Evolutionary conservation across 2,113 vertebrate genomes (phyloP), one percentile per base, ranked within the genome.

Genomic region (Lucifuga dentata): DNA sequence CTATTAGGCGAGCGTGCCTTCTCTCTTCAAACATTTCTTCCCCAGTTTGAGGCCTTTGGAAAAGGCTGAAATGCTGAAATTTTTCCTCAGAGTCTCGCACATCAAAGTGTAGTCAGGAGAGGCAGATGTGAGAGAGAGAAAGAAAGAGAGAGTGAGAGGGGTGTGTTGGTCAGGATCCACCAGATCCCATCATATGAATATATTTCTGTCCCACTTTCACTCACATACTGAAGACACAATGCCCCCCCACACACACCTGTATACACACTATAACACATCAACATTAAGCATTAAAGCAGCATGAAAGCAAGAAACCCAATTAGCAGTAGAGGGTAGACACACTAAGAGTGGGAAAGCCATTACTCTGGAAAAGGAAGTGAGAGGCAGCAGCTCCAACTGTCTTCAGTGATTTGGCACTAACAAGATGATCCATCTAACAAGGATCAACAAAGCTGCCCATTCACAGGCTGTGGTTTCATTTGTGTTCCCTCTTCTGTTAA

Each of bases 1-100:
- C 68, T 81, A 91, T 91, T 87, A 91, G 78, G 65, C 68, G 72
- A 84, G 81, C 82, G 81, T 76, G 60, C 68, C 46, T 80, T 71
- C 36, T 68, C 63, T 73, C 78, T 86, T 91, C 89, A 90, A 86
- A 91, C 32, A 51, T 23, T 64, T 76, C 68, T 68, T 78, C 44
- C 43, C 51, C 73, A 56, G 66, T 87, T 86, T 78, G 80, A 82
- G 80, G 66, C 68, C 77, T 78, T 72, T 68, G 63, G 74, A 84
- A 78, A 77, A 70, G 86, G 38, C 36, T 56, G 38, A 26, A 52
- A 53, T 40, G n/a, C n/a, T n/a, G n/a, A n/a, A n/a, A n/a, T n/a
- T 33, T 9, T 46, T 48, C 63, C 32, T 55, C 23, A 0, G 49
- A 84, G 64, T 81, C 68, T 78, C 5, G 7, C 41, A 80, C 86